Evolutionary conservation across 2,888 invertebrate genomes (phyloP).

Genomic region (Drosophila mimica): DNA sequence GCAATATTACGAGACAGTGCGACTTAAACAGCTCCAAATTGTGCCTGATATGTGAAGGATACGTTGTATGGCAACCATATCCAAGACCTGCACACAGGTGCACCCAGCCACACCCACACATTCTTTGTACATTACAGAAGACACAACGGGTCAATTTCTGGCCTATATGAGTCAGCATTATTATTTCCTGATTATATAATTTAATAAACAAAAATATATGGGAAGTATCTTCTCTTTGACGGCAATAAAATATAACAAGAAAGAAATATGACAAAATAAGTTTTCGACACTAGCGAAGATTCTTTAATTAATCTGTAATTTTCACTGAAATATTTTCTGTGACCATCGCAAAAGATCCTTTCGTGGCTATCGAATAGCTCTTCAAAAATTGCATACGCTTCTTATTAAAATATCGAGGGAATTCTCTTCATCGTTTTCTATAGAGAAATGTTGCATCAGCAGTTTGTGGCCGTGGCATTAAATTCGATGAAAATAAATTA

Average conservation of each 20-base stretch:
- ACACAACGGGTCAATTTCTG: not conserved
- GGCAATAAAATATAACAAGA: too few relatives aligned
- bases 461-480: not conserved
- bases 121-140: not conserved
- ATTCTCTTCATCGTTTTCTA: not conserved
- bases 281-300: not conserved
- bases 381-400: not conserved
- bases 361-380: not conserved
- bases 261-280: not conserved
- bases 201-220: not conserved
- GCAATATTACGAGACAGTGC: not conserved
- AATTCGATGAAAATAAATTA: constrained; percentile 12
- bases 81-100: not conserved
- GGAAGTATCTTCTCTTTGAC: too few relatives aligned
- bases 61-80: not conserved
- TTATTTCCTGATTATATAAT: not conserved
- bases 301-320: not conserved
- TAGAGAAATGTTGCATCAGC: not conserved
- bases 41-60: constrained; percentile 4
- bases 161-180: not conserved
- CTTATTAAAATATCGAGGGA: not conserved
- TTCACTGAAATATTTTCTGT: not conserved
- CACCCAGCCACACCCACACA: not conserved
- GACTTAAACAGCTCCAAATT: not conserved
- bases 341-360: not conserved